Evolutionary conservation across 2,113 vertebrate species (phyloP), one percentile per base, ranked within the genome.

Genomic region (Oncorhynchus clarkii): DNA sequence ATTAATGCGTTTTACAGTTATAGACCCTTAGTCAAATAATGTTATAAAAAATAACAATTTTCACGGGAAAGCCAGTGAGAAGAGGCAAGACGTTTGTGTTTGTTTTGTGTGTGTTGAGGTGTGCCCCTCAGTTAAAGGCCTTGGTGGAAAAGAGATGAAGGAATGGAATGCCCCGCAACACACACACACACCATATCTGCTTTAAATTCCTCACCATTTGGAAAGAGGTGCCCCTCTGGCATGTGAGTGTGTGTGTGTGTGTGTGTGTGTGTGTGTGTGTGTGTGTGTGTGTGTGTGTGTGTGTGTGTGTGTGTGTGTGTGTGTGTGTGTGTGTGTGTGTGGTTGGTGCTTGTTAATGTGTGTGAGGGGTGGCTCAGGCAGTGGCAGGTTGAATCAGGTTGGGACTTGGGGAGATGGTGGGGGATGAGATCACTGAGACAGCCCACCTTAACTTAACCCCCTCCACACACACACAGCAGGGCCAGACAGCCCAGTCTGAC

Each of bases 401-500:
- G 39, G 39, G 31, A 68, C 67, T 12, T 16, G 66, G 27, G 66
- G 66, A 12, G 72, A 54, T 45, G 74, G 59, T 59, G 5, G 64
- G 60, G 78, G 73, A 80, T 75, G 73, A 80, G 78, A 75, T 80
- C 78, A 80, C 62, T 72, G 60, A 18, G 18, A 49, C 39, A 39
- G 26, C 27, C 18, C 45, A 11, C 34, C 11, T 13, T n/a, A 9
- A 18, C 59, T 6, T 59, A 14, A 69, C 71, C 65, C n/a, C 18
- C 2, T 49, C 16, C 8, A 39, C 34, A 39, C 34, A 39, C 34
- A 39, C 8, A 51, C 45, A 83, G 78, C 78, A 81, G 81, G 66
- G 87, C 75, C 80, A 78, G 85, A 83, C 87, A 85, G 90, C 89
- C 89, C 87, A 80, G 80, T 88, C 84, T 89, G 90, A 89, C 88